These are phyloP conservation scores for Apaloderma vittatum DNA, from an alignment of 2,113 vertebrate genomes.

Conservation along the genomic window DNA sequence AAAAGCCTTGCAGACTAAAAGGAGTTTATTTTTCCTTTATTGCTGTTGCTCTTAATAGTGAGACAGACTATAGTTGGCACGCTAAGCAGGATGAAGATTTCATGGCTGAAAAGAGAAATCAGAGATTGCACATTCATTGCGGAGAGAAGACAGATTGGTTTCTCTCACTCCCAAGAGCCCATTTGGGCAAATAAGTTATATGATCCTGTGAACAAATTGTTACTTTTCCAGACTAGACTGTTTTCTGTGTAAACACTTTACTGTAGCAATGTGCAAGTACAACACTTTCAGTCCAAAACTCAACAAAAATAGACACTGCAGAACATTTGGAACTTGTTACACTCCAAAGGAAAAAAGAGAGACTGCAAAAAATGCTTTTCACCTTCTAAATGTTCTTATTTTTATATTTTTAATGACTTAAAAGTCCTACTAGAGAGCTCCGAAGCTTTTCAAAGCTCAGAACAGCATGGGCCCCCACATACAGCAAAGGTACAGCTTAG, in stretches of 20 bases:
- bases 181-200: conserved; percentile 32
- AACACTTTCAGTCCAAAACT: conserved; percentile 56
- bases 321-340: conserved; percentile 68
- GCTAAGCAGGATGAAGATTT: conserved; percentile 33
- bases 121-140: not conserved
- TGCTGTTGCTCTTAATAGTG: not conserved
- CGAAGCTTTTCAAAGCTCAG: not conserved
- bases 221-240: conserved; percentile 60
- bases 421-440: not conserved
- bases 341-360: not conserved
- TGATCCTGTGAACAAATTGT: conserved; percentile 66
- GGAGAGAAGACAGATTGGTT: not conserved
- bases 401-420: not conserved
- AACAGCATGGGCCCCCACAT: not conserved
- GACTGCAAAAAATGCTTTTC: not conserved
- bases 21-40: conserved; percentile 32
- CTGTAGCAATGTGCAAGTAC: conserved; percentile 50
- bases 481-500: not conserved
- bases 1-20: conserved; percentile 8
- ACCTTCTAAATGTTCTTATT: not conserved
- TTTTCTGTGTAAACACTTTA: conserved; percentile 70
- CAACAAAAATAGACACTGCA: conserved; percentile 36
- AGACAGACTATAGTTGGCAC: not conserved
- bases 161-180: conserved; percentile 14
- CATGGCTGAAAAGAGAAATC: conserved; percentile 34